Evolutionary conservation across 2,888 invertebrate species (phyloP), one percentile per base, ranked within the genome.

Genomic region (Catocala fraxini): DNA sequence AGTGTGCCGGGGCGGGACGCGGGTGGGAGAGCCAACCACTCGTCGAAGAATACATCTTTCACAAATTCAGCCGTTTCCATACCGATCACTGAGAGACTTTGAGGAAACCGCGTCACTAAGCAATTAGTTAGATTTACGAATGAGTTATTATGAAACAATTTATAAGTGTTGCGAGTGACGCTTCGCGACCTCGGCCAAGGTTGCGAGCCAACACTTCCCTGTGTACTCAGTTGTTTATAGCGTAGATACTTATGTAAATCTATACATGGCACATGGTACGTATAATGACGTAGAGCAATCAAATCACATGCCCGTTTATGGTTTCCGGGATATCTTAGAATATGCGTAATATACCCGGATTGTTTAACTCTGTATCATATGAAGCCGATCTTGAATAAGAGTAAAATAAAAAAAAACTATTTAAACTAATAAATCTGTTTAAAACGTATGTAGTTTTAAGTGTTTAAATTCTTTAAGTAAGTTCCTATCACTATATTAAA

Each of bases 161-260:
- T 89, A 88, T 87, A 87, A 88, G 87, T 89, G 90, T 89, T 87
- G 89, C 89, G 84, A 88, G 86, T 91, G 92, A 92, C 92, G 90
- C 83, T 85, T 62, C 77, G 83, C 87, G 92, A 93, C 93, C 93
- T 93, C 91, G 84, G 81, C 86, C 93, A 94, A 93, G 93, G 93
- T 92, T 90, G 89, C 78, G 77, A 77, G 84, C 85, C 83, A 81
- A 75, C 87, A 92, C 93, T 93, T 93, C 93, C 93, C 92, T 92
- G 85, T 93, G 87, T 91, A 83, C 88, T 89, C 88, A 86, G 86
- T 86, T 88, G 84, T 82, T 88, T 87, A 89, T 88, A 88, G 82
- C 85, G 74, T 82, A 77, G 70, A 80, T 82, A 82, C 82, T 79
- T 80, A 80, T 82, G 83, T 80, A 82, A 81, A 84, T 79, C 77